A percentile compares a stretch with the other conserved stretches of the same genome.
Evolutionary conservation across 2,888 invertebrate species (phyloP).

Genomic region (Argyra leucocephala): DNA sequence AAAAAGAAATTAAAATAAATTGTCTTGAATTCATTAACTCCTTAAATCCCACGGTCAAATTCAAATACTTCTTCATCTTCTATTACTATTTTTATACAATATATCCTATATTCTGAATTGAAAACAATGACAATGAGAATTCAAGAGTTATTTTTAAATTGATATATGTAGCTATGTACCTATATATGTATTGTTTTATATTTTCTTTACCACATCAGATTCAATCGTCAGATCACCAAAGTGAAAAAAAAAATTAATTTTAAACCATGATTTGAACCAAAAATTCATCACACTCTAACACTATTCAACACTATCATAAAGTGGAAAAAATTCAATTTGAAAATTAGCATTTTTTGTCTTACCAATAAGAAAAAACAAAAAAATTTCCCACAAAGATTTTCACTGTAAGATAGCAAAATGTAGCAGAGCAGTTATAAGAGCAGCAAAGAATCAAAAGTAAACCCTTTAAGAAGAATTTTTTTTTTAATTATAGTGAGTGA

Average conservation of each 20-base stretch:
- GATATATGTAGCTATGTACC: too few relatives aligned
- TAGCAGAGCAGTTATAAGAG: too few relatives aligned
- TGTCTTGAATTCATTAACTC: constrained; percentile 10
- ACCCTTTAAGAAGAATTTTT: too few relatives aligned
- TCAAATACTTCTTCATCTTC: constrained; percentile 14
- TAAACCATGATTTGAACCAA: too few relatives aligned
- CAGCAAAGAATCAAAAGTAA: background rate
- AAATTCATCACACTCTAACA: too few relatives aligned
- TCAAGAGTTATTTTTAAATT: background rate
- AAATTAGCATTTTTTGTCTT: constrained; percentile 17
- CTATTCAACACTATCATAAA: background rate
- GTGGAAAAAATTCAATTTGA: background rate
- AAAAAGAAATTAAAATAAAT: constrained; percentile 16
- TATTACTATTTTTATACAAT: background rate
- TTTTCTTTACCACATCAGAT: too few relatives aligned
- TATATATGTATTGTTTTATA: too few relatives aligned
- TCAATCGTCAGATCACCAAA: too few relatives aligned
- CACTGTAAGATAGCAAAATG: background rate
- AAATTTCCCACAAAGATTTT: constrained; percentile 20
- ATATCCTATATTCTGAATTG: background rate
- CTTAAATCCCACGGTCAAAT: constrained; percentile 21
- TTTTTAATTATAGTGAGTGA: background rate
- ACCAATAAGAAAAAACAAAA: background rate
- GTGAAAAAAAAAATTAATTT: too few relatives aligned
- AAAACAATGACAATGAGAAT: background rate